Evolutionary conservation across 2,888 invertebrate species (phyloP).

Genomic region (Ennomos quercinarius): DNA sequence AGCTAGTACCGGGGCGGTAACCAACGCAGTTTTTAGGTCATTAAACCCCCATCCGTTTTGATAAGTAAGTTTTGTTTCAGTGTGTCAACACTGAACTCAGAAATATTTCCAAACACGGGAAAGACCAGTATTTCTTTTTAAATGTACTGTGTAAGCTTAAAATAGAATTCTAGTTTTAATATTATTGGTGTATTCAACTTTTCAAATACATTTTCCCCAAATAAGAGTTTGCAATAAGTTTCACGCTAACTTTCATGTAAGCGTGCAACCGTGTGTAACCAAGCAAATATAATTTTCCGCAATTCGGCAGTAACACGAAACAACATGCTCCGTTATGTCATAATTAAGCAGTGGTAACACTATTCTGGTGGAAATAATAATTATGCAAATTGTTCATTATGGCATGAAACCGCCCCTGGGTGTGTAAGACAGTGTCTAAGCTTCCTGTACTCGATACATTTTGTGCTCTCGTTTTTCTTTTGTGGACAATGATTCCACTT

Average conservation of each 20-base stretch:
- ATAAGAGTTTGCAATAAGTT: not conserved
- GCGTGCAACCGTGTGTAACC: constrained; percentile 16
- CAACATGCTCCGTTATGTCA: constrained; percentile 35
- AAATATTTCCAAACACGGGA: no score
- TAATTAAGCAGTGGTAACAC: constrained; percentile 37
- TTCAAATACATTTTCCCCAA: not conserved
- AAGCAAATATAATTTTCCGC: constrained; percentile 29
- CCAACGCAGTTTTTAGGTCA: no score
- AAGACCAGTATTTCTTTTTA: no score
- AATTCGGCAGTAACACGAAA: constrained; percentile 30
- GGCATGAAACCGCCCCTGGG: constrained; percentile 30
- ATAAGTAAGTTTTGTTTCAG: no score
- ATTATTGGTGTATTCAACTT: no score
- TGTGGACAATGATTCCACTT: no score
- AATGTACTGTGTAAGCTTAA: no score
- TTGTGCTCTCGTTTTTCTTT: no score
- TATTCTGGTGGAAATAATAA: constrained; percentile 37
- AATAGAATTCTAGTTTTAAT: no score
- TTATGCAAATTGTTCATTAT: constrained; percentile 44
- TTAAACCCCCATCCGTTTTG: no score
- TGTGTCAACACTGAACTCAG: no score
- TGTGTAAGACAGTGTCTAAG: constrained; percentile 19
- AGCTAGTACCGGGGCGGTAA: no score
- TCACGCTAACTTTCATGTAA: constrained; percentile 7
- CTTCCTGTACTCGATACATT: not conserved